phyloP scores from a whole-genome alignment of 2,113 vertebrate genomes.

The Petrocephalus zakoni region DNA sequence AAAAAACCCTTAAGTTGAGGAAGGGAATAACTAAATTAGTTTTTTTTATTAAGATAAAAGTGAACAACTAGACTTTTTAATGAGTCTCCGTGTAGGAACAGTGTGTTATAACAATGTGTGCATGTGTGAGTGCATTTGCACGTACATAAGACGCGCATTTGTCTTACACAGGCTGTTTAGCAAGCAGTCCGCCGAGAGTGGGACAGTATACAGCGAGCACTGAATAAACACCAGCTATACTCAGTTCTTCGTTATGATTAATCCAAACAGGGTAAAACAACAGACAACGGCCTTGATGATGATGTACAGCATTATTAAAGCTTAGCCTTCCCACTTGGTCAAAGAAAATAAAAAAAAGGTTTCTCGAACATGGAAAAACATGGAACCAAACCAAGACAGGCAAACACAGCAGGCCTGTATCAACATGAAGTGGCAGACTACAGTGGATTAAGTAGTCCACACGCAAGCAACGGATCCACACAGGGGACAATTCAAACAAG shows the following conservation, averaged over 20 bases:
- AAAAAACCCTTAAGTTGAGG: not conserved
- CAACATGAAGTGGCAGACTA: conserved; percentile 49
- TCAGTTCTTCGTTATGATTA: not conserved
- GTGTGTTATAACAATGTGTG: not conserved
- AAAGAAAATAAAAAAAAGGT: not conserved
- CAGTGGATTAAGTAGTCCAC: conserved; percentile 54
- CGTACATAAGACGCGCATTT: not conserved
- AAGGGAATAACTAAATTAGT: not conserved
- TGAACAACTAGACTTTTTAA: not conserved
- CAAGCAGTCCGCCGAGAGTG: not conserved
- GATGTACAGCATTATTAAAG: conserved; percentile 1
- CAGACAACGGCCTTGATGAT: not conserved
- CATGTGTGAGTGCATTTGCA: not conserved
- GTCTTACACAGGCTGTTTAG: not conserved
- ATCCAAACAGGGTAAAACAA: not conserved
- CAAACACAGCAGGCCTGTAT: conserved; percentile 56
- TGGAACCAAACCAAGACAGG: conserved; percentile 56
- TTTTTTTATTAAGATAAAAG: not conserved
- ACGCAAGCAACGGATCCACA: conserved; percentile 71
- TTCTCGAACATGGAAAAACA: conserved; percentile 40
- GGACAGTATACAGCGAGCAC: not conserved
- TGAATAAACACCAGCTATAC: not conserved
- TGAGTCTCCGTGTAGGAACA: not conserved
- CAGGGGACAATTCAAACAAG: conserved; percentile 54
- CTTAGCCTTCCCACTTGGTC: not conserved